phyloP scores from a whole-genome alignment of 1,140 invertebrate species.

The Rhagoletis pomonella region DNA sequence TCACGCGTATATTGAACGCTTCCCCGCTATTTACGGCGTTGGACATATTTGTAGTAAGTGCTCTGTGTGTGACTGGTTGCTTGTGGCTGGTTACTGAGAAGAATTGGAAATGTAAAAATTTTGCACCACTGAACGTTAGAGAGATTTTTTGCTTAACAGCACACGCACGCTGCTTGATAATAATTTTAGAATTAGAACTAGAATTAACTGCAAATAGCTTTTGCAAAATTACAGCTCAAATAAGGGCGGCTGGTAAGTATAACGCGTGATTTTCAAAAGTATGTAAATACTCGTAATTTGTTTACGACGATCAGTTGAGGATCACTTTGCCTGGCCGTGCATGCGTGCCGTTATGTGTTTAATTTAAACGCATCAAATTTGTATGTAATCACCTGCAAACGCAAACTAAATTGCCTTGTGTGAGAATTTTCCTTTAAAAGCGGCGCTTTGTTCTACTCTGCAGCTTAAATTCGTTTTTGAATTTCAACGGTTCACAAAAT shows the following conservation, averaged over 20 bases:
- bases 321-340: conserved; percentile 46
- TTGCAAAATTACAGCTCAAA: not conserved
- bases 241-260: not conserved
- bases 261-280: not conserved
- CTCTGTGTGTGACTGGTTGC: not conserved
- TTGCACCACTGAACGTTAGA: too few relatives aligned
- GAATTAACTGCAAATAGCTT: not conserved
- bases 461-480: not conserved
- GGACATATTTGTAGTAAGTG: conserved; percentile 43
- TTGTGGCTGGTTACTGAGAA: not conserved
- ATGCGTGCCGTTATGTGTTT: conserved; percentile 51
- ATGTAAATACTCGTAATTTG: not conserved
- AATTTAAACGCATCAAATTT: not conserved
- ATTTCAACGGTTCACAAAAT: conserved; percentile 34
- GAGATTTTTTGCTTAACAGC: not conserved
- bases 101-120: conserved; percentile 19
- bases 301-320: not conserved
- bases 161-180: not conserved
- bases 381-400: conserved; percentile 30
- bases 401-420: not conserved
- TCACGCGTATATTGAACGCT: conserved; percentile 69
- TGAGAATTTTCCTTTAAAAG: not conserved
- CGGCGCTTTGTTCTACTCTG: not conserved
- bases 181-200: not conserved
- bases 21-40: conserved; percentile 65